Conservation (phyloP, 2,888 invertebrate genomes). For the Thymelicus acteon region DNA sequence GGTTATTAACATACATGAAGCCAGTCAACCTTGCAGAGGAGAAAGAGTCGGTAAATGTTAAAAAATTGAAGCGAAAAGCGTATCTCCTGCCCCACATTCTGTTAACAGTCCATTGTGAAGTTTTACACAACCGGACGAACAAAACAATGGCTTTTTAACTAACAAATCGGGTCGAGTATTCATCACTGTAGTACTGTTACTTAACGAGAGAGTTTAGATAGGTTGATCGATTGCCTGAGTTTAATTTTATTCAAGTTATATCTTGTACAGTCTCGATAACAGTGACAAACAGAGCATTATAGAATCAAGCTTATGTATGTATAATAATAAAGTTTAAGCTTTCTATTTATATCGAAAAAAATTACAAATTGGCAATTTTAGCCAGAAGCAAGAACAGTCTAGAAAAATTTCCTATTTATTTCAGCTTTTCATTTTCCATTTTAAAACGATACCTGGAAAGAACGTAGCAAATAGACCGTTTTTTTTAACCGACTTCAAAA, state of each 20-base stretch:
- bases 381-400: too few species aligned
- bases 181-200: slow-evolving; percentile 21
- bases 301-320: too few species aligned
- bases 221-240: slow-evolving; percentile 4
- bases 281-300: background rate
- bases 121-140: slow-evolving; percentile 32
- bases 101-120: slow-evolving; percentile 23
- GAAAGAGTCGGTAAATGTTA: slow-evolving; percentile 5
- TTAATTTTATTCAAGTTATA: background rate
- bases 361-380: too few species aligned
- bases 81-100: slow-evolving; percentile 33
- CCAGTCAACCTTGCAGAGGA: background rate
- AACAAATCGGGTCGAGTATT: slow-evolving; percentile 31
- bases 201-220: background rate
- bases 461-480: too few species aligned
- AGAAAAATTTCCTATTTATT: too few species aligned
- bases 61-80: slow-evolving; percentile 26
- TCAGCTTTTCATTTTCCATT: too few species aligned
- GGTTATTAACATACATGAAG: background rate
- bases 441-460: too few species aligned
- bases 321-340: too few species aligned
- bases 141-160: slow-evolving; percentile 34
- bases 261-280: background rate
- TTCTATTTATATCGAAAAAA: too few species aligned
- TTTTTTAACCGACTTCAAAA: too few species aligned